A percentile compares a stretch with the other conserved stretches of the same genome.
Conservation (phyloP, 2,113 vertebrate genomes). For the Calidris pugnax region DNA sequence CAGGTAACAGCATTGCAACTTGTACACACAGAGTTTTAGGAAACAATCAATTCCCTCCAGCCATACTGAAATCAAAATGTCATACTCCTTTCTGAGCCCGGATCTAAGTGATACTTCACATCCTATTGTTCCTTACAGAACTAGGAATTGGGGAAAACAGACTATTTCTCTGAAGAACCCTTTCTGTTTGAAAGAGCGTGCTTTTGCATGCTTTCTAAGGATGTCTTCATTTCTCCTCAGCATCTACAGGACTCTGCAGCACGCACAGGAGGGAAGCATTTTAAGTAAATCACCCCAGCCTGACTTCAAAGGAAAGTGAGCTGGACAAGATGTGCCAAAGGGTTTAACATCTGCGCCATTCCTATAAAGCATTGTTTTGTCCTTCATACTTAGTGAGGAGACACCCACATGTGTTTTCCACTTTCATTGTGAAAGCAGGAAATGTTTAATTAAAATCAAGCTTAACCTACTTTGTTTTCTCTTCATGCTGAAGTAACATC, state of each 20-base stretch:
- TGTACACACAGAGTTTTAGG: neutral
- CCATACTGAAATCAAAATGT: neutral
- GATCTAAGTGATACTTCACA: neutral
- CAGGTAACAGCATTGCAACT: neutral
- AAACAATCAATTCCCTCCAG: neutral
- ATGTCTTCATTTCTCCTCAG: neutral
- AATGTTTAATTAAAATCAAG: conserved; percentile 61
- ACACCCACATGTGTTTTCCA: conserved; percentile 56
- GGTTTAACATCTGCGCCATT: conserved; percentile 19
- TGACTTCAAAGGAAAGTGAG: conserved; percentile 41
- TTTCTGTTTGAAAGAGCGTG: neutral
- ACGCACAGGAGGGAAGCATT: neutral
- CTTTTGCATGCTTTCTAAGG: neutral
- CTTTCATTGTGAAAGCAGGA: conserved; percentile 61
- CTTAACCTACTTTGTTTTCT: conserved; percentile 23
- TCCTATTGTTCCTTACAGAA: neutral
- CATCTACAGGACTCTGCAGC: neutral
- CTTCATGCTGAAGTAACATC: neutral
- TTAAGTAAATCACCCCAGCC: neutral
- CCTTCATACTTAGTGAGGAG: conserved; percentile 33
- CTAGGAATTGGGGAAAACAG: neutral
- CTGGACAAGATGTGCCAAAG: conserved; percentile 45
- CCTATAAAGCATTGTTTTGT: conserved; percentile 32
- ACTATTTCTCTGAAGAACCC: neutral
- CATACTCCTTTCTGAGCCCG: neutral